These are phyloP conservation scores for Phrynocephalus guinanensis DNA, from an alignment of 2,797 vertebrate species.

Conservation along the genomic window DNA sequence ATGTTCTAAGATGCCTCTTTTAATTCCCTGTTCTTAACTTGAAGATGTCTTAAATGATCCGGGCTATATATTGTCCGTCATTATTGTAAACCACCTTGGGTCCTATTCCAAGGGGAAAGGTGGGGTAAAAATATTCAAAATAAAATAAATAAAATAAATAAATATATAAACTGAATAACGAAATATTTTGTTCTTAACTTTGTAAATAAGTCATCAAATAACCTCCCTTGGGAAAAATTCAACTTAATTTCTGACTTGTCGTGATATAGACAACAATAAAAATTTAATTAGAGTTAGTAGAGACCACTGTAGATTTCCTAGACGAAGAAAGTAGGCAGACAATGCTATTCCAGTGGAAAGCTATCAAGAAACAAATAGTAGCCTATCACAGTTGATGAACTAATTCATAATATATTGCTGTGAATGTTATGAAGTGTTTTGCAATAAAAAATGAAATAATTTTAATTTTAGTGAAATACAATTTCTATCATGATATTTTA, in stretches of 20 bases:
- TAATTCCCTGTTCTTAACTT: too few species aligned
- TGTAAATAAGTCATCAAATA: slow-evolving; percentile 28
- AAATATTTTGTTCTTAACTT: slow-evolving; percentile 42
- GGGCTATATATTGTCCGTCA: too few species aligned
- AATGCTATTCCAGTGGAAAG: slow-evolving; percentile 50
- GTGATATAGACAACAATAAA: slow-evolving; percentile 29
- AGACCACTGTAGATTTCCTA: slow-evolving; percentile 41
- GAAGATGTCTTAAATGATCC: too few species aligned
- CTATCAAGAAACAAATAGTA: slow-evolving; percentile 52
- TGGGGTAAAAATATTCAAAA: too few species aligned
- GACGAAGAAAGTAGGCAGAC: slow-evolving; percentile 56
- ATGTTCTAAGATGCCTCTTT: too few species aligned
- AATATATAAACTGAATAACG: slow-evolving; percentile 29
- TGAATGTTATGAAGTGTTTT: slow-evolving; percentile 28
- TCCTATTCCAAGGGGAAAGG: too few species aligned
- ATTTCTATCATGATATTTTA: slow-evolving; percentile 40
- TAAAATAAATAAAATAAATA: too few species aligned
- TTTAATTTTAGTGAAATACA: slow-evolving; percentile 36
- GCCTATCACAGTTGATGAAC: slow-evolving; percentile 43
- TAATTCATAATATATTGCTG: slow-evolving; percentile 48
- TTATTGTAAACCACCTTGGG: too few species aligned
- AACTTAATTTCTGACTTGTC: slow-evolving; percentile 40
- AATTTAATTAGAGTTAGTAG: slow-evolving; percentile 58
- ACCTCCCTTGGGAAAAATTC: slow-evolving; percentile 40
- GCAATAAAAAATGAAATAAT: slow-evolving; percentile 63